phyloP scores from a whole-genome alignment of 2,797 vertebrate genomes.

The Bothrops alternatus region DNA sequence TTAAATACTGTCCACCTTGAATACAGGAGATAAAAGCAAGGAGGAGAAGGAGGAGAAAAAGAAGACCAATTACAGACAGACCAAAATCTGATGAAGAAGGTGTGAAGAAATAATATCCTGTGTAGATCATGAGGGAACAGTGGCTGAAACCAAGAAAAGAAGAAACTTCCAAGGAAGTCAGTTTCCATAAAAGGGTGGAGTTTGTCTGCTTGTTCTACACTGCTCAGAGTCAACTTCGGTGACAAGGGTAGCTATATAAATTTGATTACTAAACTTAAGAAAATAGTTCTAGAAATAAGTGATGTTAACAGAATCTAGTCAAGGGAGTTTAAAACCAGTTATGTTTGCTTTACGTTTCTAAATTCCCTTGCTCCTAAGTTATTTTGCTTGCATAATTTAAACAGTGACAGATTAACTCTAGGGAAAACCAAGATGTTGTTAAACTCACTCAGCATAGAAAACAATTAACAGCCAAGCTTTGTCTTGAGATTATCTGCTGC shows the following conservation, averaged over 20 bases:
- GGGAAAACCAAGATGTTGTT: slow-evolving; percentile 34
- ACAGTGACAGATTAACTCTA: slow-evolving; percentile 44
- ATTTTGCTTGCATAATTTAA: slow-evolving; percentile 43
- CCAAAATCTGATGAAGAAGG: not conserved
- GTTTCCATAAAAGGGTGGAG: no score
- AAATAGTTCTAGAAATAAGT: not conserved
- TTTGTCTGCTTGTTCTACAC: not conserved
- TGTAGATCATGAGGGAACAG: not conserved
- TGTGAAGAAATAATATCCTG: not conserved
- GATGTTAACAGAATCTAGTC: not conserved
- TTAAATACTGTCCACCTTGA: no score
- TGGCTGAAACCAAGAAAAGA: not conserved
- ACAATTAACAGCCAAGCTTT: slow-evolving; percentile 34
- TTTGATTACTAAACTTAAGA: not conserved
- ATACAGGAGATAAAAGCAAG: not conserved
- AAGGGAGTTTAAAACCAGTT: not conserved
- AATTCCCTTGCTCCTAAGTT: not conserved
- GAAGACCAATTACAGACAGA: not conserved
- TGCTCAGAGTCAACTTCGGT: not conserved
- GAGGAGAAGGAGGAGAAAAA: not conserved
- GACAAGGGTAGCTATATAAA: not conserved
- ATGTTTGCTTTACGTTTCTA: not conserved
- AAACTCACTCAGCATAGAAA: slow-evolving; percentile 37
- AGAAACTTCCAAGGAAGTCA: not conserved
- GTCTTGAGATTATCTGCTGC: slow-evolving; percentile 22